These are phyloP conservation scores for Oriolus oriolus DNA, from an alignment of 2,113 vertebrate genomes.

Conservation along the genomic window DNA sequence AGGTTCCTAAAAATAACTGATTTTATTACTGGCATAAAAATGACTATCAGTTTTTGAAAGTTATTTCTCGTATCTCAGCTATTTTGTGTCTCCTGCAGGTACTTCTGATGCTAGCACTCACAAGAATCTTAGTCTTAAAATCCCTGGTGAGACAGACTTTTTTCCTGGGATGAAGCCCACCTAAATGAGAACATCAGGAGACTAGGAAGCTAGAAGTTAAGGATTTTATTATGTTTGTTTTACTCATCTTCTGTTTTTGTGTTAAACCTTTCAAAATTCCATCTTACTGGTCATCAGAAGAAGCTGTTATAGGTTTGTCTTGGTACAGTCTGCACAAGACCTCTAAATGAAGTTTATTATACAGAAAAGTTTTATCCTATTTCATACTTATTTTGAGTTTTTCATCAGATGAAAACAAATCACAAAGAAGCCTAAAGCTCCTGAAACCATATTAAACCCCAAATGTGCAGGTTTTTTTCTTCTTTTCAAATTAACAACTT, in stretches of 20 bases:
- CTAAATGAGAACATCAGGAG: not conserved
- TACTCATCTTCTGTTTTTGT: not conserved
- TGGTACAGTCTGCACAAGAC: not conserved
- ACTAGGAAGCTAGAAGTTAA: not conserved
- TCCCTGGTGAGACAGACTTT: not conserved
- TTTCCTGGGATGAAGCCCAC: not conserved
- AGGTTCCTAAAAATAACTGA: not conserved
- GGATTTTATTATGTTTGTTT: not conserved
- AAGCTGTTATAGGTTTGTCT: not conserved
- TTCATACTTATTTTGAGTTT: not conserved
- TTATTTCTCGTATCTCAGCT: not conserved
- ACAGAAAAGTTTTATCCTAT: not conserved
- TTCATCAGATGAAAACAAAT: not conserved
- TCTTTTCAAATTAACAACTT: not conserved
- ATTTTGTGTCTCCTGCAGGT: not conserved
- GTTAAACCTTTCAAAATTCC: not conserved
- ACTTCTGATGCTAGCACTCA: not conserved
- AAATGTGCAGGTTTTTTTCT: not conserved
- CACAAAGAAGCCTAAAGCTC: not conserved
- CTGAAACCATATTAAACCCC: not conserved
- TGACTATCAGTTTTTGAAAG: not conserved
- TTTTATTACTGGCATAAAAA: not conserved
- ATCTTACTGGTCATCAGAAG: not conserved
- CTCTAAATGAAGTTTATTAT: not conserved
- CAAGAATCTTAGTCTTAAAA: not conserved